These are phyloP conservation scores for Centroberyx gerrardi DNA, from an alignment of 2,797 vertebrate genomes.

Conservation along the genomic window DNA sequence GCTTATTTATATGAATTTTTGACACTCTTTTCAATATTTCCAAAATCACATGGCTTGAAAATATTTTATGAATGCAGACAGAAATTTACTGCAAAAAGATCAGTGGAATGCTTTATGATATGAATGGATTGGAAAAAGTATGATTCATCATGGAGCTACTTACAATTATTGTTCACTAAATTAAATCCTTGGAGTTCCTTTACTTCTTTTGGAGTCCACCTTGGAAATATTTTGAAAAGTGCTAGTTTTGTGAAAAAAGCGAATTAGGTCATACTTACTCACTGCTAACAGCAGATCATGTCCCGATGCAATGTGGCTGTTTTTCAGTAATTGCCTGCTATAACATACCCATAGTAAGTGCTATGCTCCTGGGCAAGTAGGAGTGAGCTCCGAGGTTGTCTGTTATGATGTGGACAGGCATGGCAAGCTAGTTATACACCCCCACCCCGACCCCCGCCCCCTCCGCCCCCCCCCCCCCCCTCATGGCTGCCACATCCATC, in stretches of 20 bases:
- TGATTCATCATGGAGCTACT: conserved; percentile 30
- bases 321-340: conserved; percentile 36
- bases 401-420: conserved; percentile 48
- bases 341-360: conserved; percentile 8
- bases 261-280: conserved; percentile 1
- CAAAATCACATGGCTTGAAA: conserved; percentile 34
- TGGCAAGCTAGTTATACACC: conserved; percentile 48
- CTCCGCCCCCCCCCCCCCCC: conserved; percentile 34
- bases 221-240: conserved; percentile 37
- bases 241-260: conserved; percentile 24
- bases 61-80: conserved; percentile 32
- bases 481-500: conserved; percentile 80
- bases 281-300: conserved; percentile 17
- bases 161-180: conserved; percentile 36
- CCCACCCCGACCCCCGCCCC: not conserved
- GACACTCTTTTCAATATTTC: conserved; percentile 39
- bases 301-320: conserved; percentile 24
- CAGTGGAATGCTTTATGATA: conserved; percentile 10
- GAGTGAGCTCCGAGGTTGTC: conserved; percentile 41
- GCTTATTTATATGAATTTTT: conserved; percentile 19
- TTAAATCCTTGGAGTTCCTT: conserved; percentile 33
- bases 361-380: conserved; percentile 29
- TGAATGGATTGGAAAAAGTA: conserved; percentile 51
- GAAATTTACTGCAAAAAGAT: conserved; percentile 19
- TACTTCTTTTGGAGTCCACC: conserved; percentile 30